A percentile compares a stretch with the other conserved stretches of the same genome.
These are phyloP conservation scores for Osmerus mordax DNA, from an alignment of 2,113 vertebrate species.

Conservation along the genomic window DNA sequence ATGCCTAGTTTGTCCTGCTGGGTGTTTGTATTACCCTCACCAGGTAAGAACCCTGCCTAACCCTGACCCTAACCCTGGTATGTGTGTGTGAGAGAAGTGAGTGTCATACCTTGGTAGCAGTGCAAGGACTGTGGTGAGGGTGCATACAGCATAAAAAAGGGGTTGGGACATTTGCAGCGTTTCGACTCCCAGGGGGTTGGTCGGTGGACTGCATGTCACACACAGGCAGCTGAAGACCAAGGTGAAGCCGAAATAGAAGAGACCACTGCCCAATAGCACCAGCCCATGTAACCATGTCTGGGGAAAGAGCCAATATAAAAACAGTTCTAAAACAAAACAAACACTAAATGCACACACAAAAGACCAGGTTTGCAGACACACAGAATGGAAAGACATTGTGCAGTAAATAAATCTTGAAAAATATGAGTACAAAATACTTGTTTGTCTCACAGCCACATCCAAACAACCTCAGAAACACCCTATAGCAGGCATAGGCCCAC, in stretches of 20 bases:
- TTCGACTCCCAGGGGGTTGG: constrained; percentile 83
- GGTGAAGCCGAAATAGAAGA: constrained; percentile 75
- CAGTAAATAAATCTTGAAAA: too few species aligned
- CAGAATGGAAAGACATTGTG: too few species aligned
- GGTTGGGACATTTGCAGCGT: constrained; percentile 79
- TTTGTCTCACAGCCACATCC: too few species aligned
- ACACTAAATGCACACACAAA: too few species aligned
- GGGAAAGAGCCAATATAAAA: constrained; percentile 8
- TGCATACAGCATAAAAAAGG: constrained; percentile 83
- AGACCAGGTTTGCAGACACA: too few species aligned
- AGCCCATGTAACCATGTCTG: constrained; percentile 82
- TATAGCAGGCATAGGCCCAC: too few species aligned
- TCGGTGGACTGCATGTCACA: constrained; percentile 80
- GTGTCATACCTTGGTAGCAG: constrained; percentile 85
- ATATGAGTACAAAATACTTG: too few species aligned
- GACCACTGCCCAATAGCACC: constrained; percentile 79
- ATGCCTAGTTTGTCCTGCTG: too few species aligned
- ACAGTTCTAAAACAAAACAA: background rate
- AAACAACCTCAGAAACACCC: too few species aligned
- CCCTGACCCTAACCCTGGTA: too few species aligned
- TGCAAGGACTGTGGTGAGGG: constrained; percentile 79
- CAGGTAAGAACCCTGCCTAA: too few species aligned
- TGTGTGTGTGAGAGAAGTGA: constrained; percentile 1
- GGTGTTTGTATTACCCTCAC: too few species aligned
- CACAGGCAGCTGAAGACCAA: constrained; percentile 78